Base-by-base conservation (phyloP, 2,797 vertebrate species). In the Enteromius argenteus region DNA sequence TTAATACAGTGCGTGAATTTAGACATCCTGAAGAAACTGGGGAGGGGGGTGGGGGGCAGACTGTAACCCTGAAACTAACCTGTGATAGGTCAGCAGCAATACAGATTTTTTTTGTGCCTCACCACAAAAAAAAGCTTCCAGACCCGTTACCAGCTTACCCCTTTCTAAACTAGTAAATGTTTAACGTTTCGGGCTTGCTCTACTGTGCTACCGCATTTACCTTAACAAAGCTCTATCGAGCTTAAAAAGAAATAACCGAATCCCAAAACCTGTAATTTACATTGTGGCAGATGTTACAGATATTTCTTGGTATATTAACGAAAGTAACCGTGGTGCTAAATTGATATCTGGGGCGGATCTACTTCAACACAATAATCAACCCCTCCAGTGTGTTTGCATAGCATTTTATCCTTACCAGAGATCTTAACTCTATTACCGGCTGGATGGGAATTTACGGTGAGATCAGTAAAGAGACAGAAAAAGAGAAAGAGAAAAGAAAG, bases 101-200 rank as follows among this genome's bases (percentile, higher is more conserved):
- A 30, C 53, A 21, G 56, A 3, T 79, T n/a, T 30, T 66, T 3
- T 51, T 75, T 74, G 46, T 69, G 37, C 30, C 39, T 37, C 21
- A 75, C 23, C 23, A 27, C 13, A 74, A 79, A 53, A 77, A 77
- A 60, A 74, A 58, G 6, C 80, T 82, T 60, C 23, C 66, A 64
- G 44, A 86, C 46, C 82, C 37, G 21, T 82, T 46, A 78, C 77
- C 71, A 74, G 32, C n/a, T 72, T 53, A 56, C 77, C 62, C 71
- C 46, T 68, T 85, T 86, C 79, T 77, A 87, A 74, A 85, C 85
- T 87, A 82, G 78, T 80, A 85, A 81, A 86, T 80, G 68, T 64
- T 53, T 23, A 44, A 30, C 79, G 71, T 67, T 80, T 79, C 49
- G 81, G 77, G 51, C 58, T 79, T 49, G 35, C 84, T 56, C 68